Percentiles rank a stretch among this genome's conserved stretches.
Conservation (phyloP, 2,888 invertebrate genomes). For the Malacosoma neustria region DNA sequence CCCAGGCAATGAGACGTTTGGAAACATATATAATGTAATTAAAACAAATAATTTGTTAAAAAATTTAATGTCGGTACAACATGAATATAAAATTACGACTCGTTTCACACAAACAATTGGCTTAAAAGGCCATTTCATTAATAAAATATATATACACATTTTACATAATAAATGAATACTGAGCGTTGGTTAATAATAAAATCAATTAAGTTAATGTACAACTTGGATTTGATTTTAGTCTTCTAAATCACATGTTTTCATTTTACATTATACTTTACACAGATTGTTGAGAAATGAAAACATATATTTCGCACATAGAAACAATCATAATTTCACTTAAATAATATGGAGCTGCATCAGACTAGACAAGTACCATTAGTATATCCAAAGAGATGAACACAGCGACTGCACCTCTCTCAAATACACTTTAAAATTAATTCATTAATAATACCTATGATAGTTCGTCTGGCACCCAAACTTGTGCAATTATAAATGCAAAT, state of each 20-base stretch:
- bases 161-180: constrained; percentile 16
- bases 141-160: constrained; percentile 19
- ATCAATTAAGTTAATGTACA: constrained; percentile 7
- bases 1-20: too few relatives aligned
- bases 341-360: constrained; percentile 34
- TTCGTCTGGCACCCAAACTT: too few relatives aligned
- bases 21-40: too few relatives aligned
- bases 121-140: constrained; percentile 7
- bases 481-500: too few relatives aligned
- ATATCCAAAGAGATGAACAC: constrained; percentile 16
- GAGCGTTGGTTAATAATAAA: constrained; percentile 3
- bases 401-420: constrained; percentile 11
- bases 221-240: not conserved
- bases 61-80: constrained; percentile 37
- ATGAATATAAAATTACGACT: constrained; percentile 10
- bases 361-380: constrained; percentile 32
- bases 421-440: constrained; percentile 4
- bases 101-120: constrained; percentile 3
- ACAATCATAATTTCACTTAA: constrained; percentile 18
- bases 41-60: constrained; percentile 25
- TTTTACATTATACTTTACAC: too few relatives aligned
- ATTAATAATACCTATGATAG: too few relatives aligned
- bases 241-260: too few relatives aligned
- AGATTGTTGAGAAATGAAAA: too few relatives aligned
- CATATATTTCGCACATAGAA: constrained; percentile 23